Evolutionary conservation across 2,797 vertebrate genomes (phyloP).

Genomic region (Serranus cabrilla): DNA sequence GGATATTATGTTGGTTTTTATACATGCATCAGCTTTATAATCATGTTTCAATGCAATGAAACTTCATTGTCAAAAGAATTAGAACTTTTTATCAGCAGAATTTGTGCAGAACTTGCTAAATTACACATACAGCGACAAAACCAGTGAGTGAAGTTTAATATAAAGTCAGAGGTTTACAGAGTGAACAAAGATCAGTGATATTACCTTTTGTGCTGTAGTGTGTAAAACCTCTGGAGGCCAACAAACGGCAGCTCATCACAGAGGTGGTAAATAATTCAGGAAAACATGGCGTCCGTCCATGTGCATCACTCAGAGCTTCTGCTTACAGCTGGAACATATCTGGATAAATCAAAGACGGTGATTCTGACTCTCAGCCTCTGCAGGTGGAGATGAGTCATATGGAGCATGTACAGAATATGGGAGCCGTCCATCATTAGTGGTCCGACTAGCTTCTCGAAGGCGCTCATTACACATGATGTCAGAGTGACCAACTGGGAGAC

Average conservation of each 20-base stretch:
- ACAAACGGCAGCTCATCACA: slow-evolving; percentile 27
- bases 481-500: background rate
- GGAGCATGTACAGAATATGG: background rate
- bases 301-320: slow-evolving; percentile 25
- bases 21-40: too few relatives aligned
- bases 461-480: background rate
- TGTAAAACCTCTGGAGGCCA: slow-evolving; percentile 16
- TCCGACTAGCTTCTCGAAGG: slow-evolving; percentile 18
- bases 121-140: background rate
- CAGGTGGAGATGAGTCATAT: slow-evolving; percentile 24
- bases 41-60: too few relatives aligned
- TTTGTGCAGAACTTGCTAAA: background rate
- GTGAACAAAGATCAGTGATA: slow-evolving; percentile 17
- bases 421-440: slow-evolving; percentile 24
- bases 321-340: background rate
- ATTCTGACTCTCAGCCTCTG: slow-evolving; percentile 8
- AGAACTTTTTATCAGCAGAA: too few relatives aligned
- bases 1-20: too few relatives aligned
- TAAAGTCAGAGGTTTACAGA: slow-evolving; percentile 22
- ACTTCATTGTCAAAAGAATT: too few relatives aligned
- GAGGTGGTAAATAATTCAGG: slow-evolving; percentile 61
- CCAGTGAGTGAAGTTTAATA: background rate
- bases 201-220: slow-evolving; percentile 11
- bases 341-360: slow-evolving; percentile 12
- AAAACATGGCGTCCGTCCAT: slow-evolving; percentile 33